Evolutionary conservation across 2,797 vertebrate species (phyloP).

Genomic region (Sebastiscus tertius): DNA sequence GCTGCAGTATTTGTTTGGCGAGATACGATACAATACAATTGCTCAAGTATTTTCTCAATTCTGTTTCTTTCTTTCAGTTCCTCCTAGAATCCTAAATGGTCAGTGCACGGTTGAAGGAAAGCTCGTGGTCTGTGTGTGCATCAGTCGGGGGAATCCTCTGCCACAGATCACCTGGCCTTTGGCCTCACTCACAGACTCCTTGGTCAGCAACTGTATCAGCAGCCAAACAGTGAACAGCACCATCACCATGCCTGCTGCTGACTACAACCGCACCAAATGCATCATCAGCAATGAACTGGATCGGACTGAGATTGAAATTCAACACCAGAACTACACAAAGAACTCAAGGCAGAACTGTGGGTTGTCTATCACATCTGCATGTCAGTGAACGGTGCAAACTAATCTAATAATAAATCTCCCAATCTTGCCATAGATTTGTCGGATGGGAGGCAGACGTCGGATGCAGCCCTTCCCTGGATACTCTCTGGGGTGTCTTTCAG

Average conservation of each 20-base stretch:
- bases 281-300: slow-evolving; percentile 25
- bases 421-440: too few species aligned
- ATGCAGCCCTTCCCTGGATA: slow-evolving; percentile 3
- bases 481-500: slow-evolving; percentile 18
- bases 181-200: not conserved
- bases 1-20: not conserved
- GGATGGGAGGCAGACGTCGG: too few species aligned
- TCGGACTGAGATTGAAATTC: not conserved
- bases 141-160: slow-evolving; percentile 43
- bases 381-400: not conserved
- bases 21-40: not conserved
- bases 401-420: too few species aligned
- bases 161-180: slow-evolving; percentile 23
- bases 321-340: not conserved
- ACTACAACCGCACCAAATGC: slow-evolving; percentile 1
- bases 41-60: not conserved
- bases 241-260: not conserved
- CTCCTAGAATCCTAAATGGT: slow-evolving; percentile 2
- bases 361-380: not conserved
- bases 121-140: slow-evolving; percentile 18
- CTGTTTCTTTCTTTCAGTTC: slow-evolving; percentile 4
- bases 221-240: slow-evolving; percentile 14
- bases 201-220: not conserved
- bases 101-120: not conserved
- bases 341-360: not conserved